Evolutionary conservation across 2,888 invertebrate species (phyloP), one percentile per base, ranked within the genome.

Genomic region (Melangyna quadrimaculata): DNA sequence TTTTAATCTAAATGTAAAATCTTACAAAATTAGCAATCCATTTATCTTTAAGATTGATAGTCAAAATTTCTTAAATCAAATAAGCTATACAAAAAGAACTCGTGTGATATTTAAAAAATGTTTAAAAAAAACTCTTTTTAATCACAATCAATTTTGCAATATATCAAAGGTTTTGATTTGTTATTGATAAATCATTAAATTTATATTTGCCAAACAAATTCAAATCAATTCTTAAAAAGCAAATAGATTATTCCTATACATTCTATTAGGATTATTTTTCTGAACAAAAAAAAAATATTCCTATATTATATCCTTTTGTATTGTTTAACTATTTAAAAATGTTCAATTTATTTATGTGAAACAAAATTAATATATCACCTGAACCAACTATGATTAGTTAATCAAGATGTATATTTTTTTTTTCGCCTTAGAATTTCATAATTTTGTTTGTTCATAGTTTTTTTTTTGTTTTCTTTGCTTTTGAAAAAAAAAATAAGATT

Each of bases 361-460:
- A 8, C 10, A 19, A 57, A 1, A 35, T 22, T 8, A 35, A 59
- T 35, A 45, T 29, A 65, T 45, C 65, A 65, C 65, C 45, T 8
- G 32, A 7, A 32, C 12, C 29, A 63, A 43, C 10, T 12, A 29
- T 45, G 32, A 45, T 65, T 65, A 65, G 45, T 19, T 45, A 45
- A 65, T 65, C 29, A 65, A 65, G 43, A 65, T 65, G 65, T 45
- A 29, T 14, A 48, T n/a, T 48, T 22, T 22, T 22, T 22, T 22
- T 14, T 24, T 37, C 43, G 40, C 9, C 12, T 48, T 40, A n/a
- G 10, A 0, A 27, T 27, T 63, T 45, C 37, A 17, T 40, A 45
- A 29, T 35, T 24, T 32, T 48, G 8, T 29, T 45, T 17, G 17
- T 65, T 40, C 45, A 65, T 29, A 32, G 10, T 1, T 24, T 19